Percentiles rank a stretch among this genome's conserved stretches.
Evolutionary conservation across 2,797 vertebrate genomes (phyloP).

Genomic region (Manis javanica): DNA sequence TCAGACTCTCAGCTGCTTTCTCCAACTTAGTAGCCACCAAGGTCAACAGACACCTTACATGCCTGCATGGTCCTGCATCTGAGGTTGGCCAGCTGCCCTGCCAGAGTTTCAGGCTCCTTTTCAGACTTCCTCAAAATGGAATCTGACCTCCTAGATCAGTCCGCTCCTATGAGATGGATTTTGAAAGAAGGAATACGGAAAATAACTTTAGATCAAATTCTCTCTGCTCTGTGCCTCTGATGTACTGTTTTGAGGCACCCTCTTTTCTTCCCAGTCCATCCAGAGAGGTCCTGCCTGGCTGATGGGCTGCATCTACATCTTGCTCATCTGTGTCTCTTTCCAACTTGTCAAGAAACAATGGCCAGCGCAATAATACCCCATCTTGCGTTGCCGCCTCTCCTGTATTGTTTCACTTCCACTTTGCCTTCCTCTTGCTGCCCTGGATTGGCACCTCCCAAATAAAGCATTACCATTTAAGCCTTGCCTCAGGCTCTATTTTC

Average conservation of each 20-base stretch:
- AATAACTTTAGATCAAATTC: neutral
- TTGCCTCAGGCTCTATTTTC: conserved; percentile 42
- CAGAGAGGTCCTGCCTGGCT: neutral
- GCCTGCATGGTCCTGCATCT: neutral
- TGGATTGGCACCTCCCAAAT: conserved; percentile 35
- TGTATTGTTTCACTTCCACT: neutral
- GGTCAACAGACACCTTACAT: neutral
- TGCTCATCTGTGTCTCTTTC: neutral
- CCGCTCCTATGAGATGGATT: neutral
- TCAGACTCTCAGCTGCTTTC: neutral
- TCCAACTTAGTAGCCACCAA: neutral
- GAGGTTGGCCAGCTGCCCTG: neutral
- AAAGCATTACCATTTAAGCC: neutral
- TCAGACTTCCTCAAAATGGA: neutral
- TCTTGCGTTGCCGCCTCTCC: neutral
- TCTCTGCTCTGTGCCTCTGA: neutral
- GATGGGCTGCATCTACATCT: neutral
- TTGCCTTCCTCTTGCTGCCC: neutral
- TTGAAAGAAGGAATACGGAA: conserved; percentile 12
- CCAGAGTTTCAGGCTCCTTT: neutral
- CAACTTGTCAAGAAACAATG: neutral
- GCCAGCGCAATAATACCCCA: neutral
- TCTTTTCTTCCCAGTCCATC: neutral
- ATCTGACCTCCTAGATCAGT: neutral
- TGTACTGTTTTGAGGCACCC: neutral